phyloP scores from a whole-genome alignment of 1,140 invertebrate genomes.

The Plutomurus gul region DNA sequence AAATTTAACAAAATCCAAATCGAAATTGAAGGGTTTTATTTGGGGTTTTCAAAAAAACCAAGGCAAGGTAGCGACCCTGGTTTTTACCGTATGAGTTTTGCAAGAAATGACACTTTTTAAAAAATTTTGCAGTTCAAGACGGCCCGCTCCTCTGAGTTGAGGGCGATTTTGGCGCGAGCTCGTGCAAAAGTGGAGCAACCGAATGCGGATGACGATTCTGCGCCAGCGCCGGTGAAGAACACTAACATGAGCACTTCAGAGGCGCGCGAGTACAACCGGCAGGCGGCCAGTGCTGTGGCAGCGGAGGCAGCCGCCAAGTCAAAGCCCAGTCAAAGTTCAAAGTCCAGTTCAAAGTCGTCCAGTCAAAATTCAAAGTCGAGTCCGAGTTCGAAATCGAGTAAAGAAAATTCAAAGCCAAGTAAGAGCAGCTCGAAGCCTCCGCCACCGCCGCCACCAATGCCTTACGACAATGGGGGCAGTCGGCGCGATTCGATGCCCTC shows the following conservation, averaged over 20 bases:
- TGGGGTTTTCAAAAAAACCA: no score
- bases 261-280: neutral
- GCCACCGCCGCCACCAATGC: neutral
- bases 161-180: slow-evolving; percentile 68
- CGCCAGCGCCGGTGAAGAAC: neutral
- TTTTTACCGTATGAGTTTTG: no score
- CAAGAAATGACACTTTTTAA: no score
- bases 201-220: neutral
- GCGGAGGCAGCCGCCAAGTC: neutral
- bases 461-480: neutral
- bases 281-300: neutral
- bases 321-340: neutral
- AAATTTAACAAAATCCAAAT: no score
- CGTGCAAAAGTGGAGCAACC: slow-evolving; percentile 58
- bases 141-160: slow-evolving; percentile 68
- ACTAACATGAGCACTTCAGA: slow-evolving; percentile 11
- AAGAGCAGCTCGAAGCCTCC: neutral
- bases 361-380: neutral
- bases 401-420: neutral
- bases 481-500: neutral
- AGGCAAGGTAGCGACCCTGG: no score
- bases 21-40: no score
- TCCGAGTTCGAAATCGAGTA: neutral
- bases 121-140: slow-evolving; percentile 73
- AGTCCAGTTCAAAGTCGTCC: neutral